Conservation (phyloP, 92 coral and sea anemone species). For the Paragorgia papillata region DNA sequence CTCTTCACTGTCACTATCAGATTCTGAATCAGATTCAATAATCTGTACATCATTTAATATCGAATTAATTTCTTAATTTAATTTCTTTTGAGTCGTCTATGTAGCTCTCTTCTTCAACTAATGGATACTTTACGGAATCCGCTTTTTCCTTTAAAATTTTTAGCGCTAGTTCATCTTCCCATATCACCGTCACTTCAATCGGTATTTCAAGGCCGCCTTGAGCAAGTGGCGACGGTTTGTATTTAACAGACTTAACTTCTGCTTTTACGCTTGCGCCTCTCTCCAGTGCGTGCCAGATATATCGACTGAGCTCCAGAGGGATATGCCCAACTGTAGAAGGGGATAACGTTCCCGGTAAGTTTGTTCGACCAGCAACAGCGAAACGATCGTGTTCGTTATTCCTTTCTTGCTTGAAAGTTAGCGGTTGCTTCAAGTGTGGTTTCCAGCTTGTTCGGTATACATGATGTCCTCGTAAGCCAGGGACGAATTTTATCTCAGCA, state of each 20-base stretch:
- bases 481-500: conserved; percentile 40
- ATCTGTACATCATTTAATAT: too few species aligned
- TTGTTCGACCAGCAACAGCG: too few species aligned
- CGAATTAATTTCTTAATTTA: too few species aligned
- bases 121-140: conserved; percentile 56
- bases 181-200: conserved; percentile 47
- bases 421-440: conserved; percentile 44
- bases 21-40: too few species aligned
- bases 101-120: conserved; percentile 41
- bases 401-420: conserved; percentile 47
- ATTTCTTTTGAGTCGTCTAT: conserved; percentile 50
- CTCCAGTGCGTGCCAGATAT: conserved; percentile 54
- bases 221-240: conserved; percentile 46
- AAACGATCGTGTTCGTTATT: conserved; percentile 35
- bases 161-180: conserved; percentile 46
- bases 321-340: conserved; percentile 64
- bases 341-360: too few species aligned
- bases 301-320: conserved; percentile 61
- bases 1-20: too few species aligned
- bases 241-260: conserved; percentile 34
- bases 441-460: conserved; percentile 36
- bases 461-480: conserved; percentile 34
- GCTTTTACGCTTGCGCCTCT: conserved; percentile 58
- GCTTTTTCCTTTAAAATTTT: conserved; percentile 50
- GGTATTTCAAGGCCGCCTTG: conserved; percentile 56